Evolutionary conservation across 2,797 vertebrate genomes (phyloP).

Genomic region (Alauda arvensis): DNA sequence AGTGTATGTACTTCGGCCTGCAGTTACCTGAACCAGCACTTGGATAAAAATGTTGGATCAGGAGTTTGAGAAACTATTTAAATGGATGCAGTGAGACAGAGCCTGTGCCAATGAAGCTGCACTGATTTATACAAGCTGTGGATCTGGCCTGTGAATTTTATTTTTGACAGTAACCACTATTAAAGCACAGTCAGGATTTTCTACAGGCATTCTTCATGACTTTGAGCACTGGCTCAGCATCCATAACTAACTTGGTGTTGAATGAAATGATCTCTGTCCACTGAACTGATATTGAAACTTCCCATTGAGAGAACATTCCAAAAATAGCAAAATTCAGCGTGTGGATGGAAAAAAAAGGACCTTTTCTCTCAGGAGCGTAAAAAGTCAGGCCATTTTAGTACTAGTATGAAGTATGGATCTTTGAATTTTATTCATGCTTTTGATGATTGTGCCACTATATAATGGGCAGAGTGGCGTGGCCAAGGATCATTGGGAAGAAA

Average conservation of each 20-base stretch:
- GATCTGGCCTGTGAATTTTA: constrained; percentile 7
- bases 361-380: background rate
- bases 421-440: background rate
- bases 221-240: background rate
- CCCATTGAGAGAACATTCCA: background rate
- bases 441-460: background rate
- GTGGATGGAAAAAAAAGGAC: background rate
- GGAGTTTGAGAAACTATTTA: background rate
- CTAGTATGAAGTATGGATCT: background rate
- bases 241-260: background rate
- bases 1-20: background rate
- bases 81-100: background rate
- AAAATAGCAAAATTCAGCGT: background rate
- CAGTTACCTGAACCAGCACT: background rate
- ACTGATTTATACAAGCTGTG: background rate
- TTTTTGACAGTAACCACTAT: constrained; percentile 3
- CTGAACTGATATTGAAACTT: background rate
- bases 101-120: background rate
- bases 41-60: background rate
- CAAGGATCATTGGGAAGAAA: background rate
- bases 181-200: constrained; percentile 16
- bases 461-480: background rate
- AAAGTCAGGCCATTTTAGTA: background rate
- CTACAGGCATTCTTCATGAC: background rate
- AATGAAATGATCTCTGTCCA: background rate